A percentile compares a stretch with the other conserved stretches of the same genome.
Conservation (phyloP, 2,888 invertebrate species). For the Callimorpha dominula region DNA sequence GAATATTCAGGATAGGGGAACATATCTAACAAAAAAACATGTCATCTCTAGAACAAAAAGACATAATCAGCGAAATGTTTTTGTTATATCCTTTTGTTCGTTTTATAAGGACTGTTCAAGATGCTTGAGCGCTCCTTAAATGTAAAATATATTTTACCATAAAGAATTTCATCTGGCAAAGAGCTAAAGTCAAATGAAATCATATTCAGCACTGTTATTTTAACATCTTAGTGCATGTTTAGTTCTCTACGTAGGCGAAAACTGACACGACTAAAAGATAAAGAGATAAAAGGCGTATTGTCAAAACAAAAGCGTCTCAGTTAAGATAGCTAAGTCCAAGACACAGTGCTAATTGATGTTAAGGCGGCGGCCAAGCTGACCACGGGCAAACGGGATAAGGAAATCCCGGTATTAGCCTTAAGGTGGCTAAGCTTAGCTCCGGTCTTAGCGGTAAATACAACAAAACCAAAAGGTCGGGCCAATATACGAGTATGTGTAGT, state of each 20-base stretch:
- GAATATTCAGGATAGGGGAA: conserved; percentile 13
- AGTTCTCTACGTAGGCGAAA: not conserved
- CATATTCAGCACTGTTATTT: not conserved
- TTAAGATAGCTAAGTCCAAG: conserved; percentile 51
- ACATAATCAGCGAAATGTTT: conserved; percentile 25
- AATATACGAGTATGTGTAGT: conserved; percentile 43
- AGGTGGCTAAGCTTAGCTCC: conserved; percentile 65
- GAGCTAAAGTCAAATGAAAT: not conserved
- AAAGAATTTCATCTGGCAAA: conserved; percentile 15
- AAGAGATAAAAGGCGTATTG: conserved; percentile 34
- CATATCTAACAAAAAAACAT: conserved; percentile 25
- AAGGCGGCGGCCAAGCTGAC: conserved; percentile 66
- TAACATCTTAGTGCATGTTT: not conserved
- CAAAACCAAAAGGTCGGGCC: conserved; percentile 56
- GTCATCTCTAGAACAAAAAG: conserved; percentile 34
- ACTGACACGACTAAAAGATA: conserved; percentile 9
- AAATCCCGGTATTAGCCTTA: conserved; percentile 73
- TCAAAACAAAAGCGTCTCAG: conserved; percentile 39
- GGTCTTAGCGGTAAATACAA: conserved; percentile 65
- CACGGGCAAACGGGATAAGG: conserved; percentile 69
- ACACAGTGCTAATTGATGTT: conserved; percentile 73
- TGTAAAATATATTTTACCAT: conserved; percentile 19
- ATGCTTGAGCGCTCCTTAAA: conserved; percentile 34
- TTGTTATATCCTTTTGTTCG: conserved; percentile 45
- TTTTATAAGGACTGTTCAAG: conserved; percentile 37